phyloP scores from a whole-genome alignment of 2,113 vertebrate genomes.

The Archocentrus centrarchus region DNA sequence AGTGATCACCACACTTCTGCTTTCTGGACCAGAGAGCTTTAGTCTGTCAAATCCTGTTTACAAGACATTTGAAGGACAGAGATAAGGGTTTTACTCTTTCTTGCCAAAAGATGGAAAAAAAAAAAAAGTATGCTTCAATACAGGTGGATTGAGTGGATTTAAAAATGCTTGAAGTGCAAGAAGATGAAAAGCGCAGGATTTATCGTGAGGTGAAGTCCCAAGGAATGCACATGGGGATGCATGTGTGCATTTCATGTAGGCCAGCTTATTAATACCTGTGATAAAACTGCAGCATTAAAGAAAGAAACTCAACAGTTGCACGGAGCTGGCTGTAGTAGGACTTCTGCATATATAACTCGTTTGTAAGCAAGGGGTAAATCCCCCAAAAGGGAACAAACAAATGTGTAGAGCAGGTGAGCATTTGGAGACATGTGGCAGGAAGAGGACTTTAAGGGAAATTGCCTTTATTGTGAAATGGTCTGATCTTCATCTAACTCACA shows the following conservation, averaged over 20 bases:
- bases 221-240: not conserved
- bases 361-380: not conserved
- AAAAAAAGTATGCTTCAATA: not conserved
- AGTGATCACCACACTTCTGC: slow-evolving; percentile 14
- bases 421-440: not conserved
- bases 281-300: not conserved
- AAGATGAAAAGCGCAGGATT: slow-evolving; percentile 4
- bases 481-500: not conserved
- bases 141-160: slow-evolving; percentile 20
- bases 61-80: slow-evolving; percentile 52
- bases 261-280: not conserved
- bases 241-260: not conserved
- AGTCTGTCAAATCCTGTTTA: slow-evolving; percentile 58
- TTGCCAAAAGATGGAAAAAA: not conserved
- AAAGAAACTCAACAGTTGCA: not conserved
- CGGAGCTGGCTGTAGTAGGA: no score
- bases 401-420: not conserved
- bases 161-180: slow-evolving; percentile 13
- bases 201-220: not conserved
- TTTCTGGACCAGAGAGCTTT: slow-evolving; percentile 31
- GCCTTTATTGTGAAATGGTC: not conserved
- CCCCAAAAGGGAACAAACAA: rapidly evolving
- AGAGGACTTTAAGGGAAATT: not conserved
- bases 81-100: slow-evolving; percentile 39
- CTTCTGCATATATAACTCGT: not conserved